These are phyloP conservation scores for Cotesia vestalis DNA, from an alignment of 1,140 invertebrate species.

Conservation along the genomic window DNA sequence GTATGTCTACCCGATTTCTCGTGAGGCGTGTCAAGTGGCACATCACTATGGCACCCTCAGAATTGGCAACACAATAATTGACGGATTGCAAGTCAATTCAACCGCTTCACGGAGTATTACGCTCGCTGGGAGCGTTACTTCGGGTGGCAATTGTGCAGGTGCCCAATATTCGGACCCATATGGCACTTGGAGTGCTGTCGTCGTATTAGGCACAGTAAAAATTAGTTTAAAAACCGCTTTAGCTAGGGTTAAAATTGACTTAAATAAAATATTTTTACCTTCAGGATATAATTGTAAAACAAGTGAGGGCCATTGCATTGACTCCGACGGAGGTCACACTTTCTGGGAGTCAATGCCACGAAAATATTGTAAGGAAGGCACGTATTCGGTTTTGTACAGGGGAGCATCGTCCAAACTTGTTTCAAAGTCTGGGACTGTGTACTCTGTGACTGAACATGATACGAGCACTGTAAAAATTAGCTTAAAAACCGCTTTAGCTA, in stretches of 20 bases:
- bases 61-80: background rate
- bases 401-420: constrained; percentile 35
- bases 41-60: background rate
- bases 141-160: no score
- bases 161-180: no score
- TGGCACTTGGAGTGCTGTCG: no score
- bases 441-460: constrained; percentile 30
- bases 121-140: no score
- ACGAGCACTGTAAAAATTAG: no score
- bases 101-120: no score
- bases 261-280: constrained; percentile 32
- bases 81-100: no score
- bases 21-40: background rate
- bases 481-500: no score
- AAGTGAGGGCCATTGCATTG: constrained; percentile 31
- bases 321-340: constrained; percentile 34
- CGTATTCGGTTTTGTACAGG: constrained; percentile 35
- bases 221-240: no score
- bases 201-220: no score
- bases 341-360: constrained; percentile 36
- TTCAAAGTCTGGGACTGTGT: constrained; percentile 18
- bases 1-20: no score
- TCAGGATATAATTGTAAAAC: constrained; percentile 29
- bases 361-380: constrained; percentile 24
- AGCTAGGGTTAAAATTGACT: background rate